These are phyloP conservation scores for Selenia dentaria DNA, from an alignment of 2,888 invertebrate genomes.

Conservation along the genomic window DNA sequence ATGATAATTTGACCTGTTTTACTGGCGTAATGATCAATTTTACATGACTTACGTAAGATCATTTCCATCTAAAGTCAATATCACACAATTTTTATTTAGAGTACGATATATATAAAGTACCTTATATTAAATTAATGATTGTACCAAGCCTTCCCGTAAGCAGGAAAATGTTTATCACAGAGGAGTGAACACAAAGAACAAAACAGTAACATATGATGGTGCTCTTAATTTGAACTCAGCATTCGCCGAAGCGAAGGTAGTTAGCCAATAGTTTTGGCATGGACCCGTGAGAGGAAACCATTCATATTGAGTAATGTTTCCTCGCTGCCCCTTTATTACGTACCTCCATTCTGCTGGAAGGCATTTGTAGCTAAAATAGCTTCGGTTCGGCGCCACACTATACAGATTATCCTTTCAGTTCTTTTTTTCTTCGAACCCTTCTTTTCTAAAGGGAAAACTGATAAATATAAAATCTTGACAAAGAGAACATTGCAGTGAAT, in stretches of 20 bases:
- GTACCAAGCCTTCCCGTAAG: not conserved
- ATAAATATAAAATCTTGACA: slow-evolving; percentile 14
- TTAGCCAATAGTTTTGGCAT: slow-evolving; percentile 66
- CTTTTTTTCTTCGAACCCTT: slow-evolving; percentile 29
- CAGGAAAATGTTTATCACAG: slow-evolving; percentile 17
- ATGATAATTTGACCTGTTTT: too few species aligned
- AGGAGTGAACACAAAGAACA: slow-evolving; percentile 22
- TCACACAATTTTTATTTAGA: too few species aligned
- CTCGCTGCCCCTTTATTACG: slow-evolving; percentile 60
- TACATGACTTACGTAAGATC: too few species aligned
- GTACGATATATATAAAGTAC: too few species aligned
- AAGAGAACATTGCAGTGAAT: not conserved
- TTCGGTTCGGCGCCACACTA: slow-evolving; percentile 48
- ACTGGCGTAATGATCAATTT: too few species aligned
- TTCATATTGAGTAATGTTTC: slow-evolving; percentile 75
- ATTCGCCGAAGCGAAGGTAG: slow-evolving; percentile 52
- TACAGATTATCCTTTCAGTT: slow-evolving; percentile 46
- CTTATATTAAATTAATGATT: too few species aligned
- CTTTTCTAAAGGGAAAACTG: slow-evolving; percentile 19
- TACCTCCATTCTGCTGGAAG: slow-evolving; percentile 54
- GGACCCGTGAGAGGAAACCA: slow-evolving; percentile 64
- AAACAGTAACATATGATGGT: slow-evolving; percentile 37
- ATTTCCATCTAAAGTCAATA: too few species aligned
- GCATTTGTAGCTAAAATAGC: slow-evolving; percentile 58
- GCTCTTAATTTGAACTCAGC: slow-evolving; percentile 52